These are phyloP conservation scores for Luscinia megarhynchos DNA, from an alignment of 2,797 vertebrate species.

Conservation along the genomic window DNA sequence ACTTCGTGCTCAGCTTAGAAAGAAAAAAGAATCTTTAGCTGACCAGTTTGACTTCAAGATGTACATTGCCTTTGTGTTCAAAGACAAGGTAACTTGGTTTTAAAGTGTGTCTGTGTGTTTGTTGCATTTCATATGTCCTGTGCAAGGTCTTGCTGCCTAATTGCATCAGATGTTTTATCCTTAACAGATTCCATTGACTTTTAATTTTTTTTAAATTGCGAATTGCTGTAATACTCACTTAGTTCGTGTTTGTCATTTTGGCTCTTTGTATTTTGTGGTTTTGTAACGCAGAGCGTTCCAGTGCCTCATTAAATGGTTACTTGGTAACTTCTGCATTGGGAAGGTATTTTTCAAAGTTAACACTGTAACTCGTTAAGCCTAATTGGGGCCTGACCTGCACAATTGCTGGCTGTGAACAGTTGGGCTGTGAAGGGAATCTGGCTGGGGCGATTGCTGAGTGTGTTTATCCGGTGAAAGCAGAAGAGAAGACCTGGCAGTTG, in stretches of 20 bases:
- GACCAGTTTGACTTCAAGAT: constrained; percentile 99
- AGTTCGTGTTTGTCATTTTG: not conserved
- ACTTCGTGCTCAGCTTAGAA: constrained; percentile 99
- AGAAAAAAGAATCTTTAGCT: constrained; percentile 99
- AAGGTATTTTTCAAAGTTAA: not conserved
- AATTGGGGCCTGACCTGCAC: fast-evolving
- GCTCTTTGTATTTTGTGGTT: not conserved
- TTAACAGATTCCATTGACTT: not conserved
- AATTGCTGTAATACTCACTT: not conserved
- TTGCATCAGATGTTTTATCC: not conserved
- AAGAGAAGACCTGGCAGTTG: not conserved
- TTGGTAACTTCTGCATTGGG: not conserved
- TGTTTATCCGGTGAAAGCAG: not conserved
- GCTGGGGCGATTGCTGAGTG: not conserved
- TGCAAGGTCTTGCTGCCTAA: not conserved
- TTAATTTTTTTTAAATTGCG: not conserved
- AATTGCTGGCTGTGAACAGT: not conserved
- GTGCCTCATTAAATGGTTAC: not conserved
- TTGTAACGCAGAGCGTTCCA: not conserved
- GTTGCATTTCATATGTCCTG: not conserved
- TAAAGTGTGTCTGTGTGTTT: not conserved
- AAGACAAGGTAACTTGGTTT: constrained; percentile 92
- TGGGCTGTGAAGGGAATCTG: not conserved
- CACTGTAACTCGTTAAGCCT: not conserved
- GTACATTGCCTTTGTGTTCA: constrained; percentile 99